These are phyloP conservation scores for Darevskia mixta DNA, from an alignment of 2,797 vertebrate genomes.

Conservation along the genomic window DNA sequence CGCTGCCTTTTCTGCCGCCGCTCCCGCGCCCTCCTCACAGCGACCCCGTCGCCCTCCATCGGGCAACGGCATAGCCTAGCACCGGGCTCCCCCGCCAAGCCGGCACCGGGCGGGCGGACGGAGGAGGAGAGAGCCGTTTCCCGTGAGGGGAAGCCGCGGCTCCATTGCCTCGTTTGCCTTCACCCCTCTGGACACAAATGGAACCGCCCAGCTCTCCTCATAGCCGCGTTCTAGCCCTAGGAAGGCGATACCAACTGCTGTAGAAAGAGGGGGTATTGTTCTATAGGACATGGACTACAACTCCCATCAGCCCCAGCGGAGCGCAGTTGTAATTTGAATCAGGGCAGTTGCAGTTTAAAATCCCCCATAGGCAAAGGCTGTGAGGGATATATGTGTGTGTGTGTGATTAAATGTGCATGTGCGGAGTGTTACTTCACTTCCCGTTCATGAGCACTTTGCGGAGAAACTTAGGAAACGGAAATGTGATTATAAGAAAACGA, in stretches of 20 bases:
- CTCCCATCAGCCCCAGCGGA: too few species aligned
- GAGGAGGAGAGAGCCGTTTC: not conserved
- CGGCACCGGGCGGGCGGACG: not conserved
- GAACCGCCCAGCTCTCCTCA: too few species aligned
- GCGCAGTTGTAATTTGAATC: too few species aligned
- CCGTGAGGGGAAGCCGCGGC: not conserved
- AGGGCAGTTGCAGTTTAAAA: too few species aligned
- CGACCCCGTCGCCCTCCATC: not conserved
- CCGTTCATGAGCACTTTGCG: not conserved
- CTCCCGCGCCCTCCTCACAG: not conserved
- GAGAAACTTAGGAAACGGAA: not conserved
- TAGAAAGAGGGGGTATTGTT: too few species aligned
- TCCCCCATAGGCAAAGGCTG: too few species aligned
- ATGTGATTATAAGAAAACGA: not conserved
- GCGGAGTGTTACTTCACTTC: not conserved
- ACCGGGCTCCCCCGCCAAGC: fast-evolving
- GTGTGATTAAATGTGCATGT: too few species aligned
- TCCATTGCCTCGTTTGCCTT: not conserved
- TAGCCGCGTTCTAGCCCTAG: fast-evolving
- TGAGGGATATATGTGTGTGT: too few species aligned
- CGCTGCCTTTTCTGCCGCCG: conserved; percentile 29
- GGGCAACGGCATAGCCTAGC: not conserved
- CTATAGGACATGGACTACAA: not conserved
- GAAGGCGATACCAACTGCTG: not conserved
- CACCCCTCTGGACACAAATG: too few species aligned